A percentile compares a stretch with the other conserved stretches of the same genome.
Evolutionary conservation across 2,113 vertebrate species (phyloP).

Genomic region (Dasyprocta punctata): DNA sequence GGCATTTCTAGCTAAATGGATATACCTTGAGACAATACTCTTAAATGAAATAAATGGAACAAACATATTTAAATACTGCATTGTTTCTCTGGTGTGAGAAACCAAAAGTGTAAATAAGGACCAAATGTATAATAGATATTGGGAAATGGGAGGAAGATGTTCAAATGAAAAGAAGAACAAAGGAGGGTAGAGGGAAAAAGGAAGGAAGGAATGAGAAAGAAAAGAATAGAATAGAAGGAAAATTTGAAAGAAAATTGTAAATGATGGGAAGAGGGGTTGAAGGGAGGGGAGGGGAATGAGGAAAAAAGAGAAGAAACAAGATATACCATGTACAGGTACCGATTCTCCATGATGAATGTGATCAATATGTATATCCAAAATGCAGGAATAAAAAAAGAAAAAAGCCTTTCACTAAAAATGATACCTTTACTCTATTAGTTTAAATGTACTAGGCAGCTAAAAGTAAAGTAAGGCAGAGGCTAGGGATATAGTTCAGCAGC

Average conservation of each 20-base stretch:
- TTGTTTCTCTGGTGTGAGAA: background rate
- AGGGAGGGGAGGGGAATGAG: background rate
- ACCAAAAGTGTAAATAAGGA: background rate
- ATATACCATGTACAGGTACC: background rate
- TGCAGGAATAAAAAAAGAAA: background rate
- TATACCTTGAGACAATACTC: background rate
- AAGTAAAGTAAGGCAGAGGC: too few relatives aligned
- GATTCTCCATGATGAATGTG: background rate
- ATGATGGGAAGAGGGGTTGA: background rate
- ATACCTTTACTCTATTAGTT: constrained; percentile 51
- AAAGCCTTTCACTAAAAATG: constrained; percentile 73
- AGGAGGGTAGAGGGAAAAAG: background rate
- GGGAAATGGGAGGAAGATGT: background rate
- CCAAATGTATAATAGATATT: background rate
- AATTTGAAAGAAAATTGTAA: background rate
- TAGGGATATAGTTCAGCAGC: too few relatives aligned
- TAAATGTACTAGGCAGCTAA: constrained; percentile 32
- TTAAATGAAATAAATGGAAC: background rate
- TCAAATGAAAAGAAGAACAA: background rate
- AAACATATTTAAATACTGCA: background rate
- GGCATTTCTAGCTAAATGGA: background rate
- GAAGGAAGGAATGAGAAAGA: background rate
- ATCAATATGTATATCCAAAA: background rate
- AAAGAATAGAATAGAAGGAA: background rate
- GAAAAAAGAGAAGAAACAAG: background rate